A percentile compares a stretch with the other conserved stretches of the same genome.
Evolutionary conservation across 2,113 vertebrate genomes (phyloP).

Genomic region (Microtus montanus): DNA sequence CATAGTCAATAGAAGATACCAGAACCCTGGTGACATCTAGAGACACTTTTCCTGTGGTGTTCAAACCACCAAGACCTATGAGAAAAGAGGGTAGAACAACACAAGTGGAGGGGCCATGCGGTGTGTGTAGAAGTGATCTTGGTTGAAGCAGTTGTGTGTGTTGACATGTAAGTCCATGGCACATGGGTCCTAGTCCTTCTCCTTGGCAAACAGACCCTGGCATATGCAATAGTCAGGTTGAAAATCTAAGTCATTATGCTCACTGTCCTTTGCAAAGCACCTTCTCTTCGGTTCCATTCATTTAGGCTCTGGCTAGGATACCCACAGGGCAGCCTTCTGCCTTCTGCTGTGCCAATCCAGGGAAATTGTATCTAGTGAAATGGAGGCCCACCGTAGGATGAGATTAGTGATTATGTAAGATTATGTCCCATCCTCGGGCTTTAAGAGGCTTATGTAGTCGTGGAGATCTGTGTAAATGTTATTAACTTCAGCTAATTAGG

Average conservation of each 20-base stretch:
- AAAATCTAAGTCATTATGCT: too few species aligned
- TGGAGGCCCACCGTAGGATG: not conserved
- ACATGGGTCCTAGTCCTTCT: not conserved
- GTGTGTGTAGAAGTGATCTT: too few species aligned
- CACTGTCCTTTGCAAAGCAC: not conserved
- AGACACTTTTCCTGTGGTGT: accelerated
- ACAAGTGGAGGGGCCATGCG: accelerated
- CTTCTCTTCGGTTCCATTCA: not conserved
- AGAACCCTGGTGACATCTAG: not conserved
- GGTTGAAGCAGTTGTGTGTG: too few species aligned
- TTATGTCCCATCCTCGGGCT: conserved; percentile 49
- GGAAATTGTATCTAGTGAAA: not conserved
- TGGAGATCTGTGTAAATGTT: conserved; percentile 60
- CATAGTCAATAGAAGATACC: accelerated
- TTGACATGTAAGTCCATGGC: not conserved
- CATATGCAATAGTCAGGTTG: not conserved
- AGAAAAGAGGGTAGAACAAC: accelerated
- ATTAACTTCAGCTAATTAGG: conserved; percentile 70
- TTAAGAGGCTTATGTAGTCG: conserved; percentile 53
- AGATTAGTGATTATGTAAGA: conserved; percentile 45
- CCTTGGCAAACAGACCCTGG: not conserved
- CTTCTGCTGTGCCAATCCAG: not conserved
- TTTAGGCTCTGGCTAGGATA: not conserved
- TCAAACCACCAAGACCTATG: not conserved
- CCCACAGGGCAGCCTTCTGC: not conserved